Base-by-base conservation (phyloP, 2,888 invertebrate genomes). In the Sicus ferrugineus region DNA sequence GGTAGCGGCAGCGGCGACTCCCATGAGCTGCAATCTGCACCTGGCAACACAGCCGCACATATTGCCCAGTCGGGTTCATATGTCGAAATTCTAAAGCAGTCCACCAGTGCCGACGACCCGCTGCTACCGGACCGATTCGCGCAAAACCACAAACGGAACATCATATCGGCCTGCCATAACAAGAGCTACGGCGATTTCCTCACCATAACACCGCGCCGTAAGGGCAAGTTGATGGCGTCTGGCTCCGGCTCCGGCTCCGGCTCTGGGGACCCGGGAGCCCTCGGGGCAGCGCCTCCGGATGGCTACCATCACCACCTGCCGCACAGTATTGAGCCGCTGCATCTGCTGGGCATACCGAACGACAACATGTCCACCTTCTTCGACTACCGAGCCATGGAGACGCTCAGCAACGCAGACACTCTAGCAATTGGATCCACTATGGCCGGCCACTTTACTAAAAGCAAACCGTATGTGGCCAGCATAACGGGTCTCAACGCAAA, bases 131-230 rank as follows among this genome's bases (percentile, higher is more conserved):
- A 52, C 5, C 30, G 61, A 14, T 23, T 65, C 11, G 54, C 30
- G 9, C 67, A 59, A 21, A 61, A 62, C 19, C 70, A 70, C 21
- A 61, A 62, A 34, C 70, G 66, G 11, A 42, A 34, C 48, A 30
- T 46, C 4, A 54, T 67, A 34, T 50, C 76, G 70, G 77, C 78
- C 0, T 78, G 78, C 56, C 78, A 81, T 62, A 83, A 80, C 67
- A 83, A 83, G 73, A 79, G 79, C 69, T 84, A 83, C 73, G 82
- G 81, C 26, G 83, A 84, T 66, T 82, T 82, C 72, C 73, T 82
- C 19, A 82, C 82, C 4, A 79, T 81, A 52, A 81, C 80, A n/a
- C 81, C 82, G 0, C 75, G 81, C 19, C 80, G 81, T 14, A 81
- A 79, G 50, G 79, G 79, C 5, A 79, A 78, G 63, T 74, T 77